These are phyloP conservation scores for Drosophila merina DNA, from an alignment of 2,888 invertebrate species.

Conservation along the genomic window DNA sequence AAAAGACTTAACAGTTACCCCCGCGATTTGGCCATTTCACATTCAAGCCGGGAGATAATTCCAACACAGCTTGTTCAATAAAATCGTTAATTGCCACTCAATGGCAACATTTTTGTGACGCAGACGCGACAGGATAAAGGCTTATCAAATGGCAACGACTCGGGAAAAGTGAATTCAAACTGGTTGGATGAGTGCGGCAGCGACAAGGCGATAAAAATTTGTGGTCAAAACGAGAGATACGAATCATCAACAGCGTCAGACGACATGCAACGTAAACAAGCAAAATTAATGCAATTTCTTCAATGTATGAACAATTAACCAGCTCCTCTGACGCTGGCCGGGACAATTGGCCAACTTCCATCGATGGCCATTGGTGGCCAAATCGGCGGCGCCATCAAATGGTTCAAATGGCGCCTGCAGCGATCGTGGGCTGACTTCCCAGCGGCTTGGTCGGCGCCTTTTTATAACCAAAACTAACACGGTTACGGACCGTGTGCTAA, in stretches of 20 bases:
- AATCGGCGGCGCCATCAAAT: slow-evolving; percentile 69
- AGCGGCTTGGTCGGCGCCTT: slow-evolving; percentile 69
- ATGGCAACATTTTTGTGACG: slow-evolving; percentile 69
- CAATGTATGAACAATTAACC: slow-evolving; percentile 58
- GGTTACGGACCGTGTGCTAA: slow-evolving; percentile 70
- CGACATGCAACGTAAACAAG: slow-evolving; percentile 69
- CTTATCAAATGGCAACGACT: slow-evolving; percentile 63
- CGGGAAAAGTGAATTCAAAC: slow-evolving; percentile 45
- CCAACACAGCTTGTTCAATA: slow-evolving; percentile 61
- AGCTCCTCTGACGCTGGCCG: slow-evolving; percentile 10
- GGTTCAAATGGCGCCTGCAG: slow-evolving; percentile 62
- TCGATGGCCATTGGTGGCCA: slow-evolving; percentile 23
- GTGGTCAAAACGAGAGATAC: slow-evolving; percentile 53
- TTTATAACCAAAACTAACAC: slow-evolving; percentile 74
- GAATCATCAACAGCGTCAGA: slow-evolving; percentile 44
- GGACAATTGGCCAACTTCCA: slow-evolving; percentile 25
- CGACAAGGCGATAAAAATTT: slow-evolving; percentile 67
- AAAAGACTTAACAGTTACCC: slow-evolving; percentile 38
- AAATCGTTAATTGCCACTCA: slow-evolving; percentile 75
- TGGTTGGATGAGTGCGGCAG: slow-evolving; percentile 56
- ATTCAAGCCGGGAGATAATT: slow-evolving; percentile 45
- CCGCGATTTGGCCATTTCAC: slow-evolving; percentile 38
- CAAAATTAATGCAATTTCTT: slow-evolving; percentile 70
- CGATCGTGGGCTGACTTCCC: slow-evolving; percentile 59
- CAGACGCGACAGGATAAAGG: slow-evolving; percentile 69